These are phyloP conservation scores for Cromileptes altivelis DNA, from an alignment of 2,113 vertebrate genomes.

Conservation along the genomic window DNA sequence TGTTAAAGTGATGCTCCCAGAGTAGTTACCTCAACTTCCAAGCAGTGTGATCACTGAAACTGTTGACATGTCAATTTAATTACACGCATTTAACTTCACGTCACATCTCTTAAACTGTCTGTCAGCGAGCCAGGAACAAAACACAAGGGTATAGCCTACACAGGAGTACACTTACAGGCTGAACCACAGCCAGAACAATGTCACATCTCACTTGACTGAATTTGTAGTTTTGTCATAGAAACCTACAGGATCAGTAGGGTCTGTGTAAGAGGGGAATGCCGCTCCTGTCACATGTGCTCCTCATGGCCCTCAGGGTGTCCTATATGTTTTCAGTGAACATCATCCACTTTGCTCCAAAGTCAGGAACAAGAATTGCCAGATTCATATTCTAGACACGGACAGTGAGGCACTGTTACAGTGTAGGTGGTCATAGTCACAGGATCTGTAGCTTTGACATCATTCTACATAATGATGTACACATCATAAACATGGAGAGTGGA, in stretches of 20 bases:
- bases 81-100: background rate
- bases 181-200: background rate
- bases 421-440: conserved; percentile 9
- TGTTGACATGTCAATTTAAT: background rate
- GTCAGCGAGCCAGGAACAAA: background rate
- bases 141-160: background rate
- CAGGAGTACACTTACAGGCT: too few relatives aligned
- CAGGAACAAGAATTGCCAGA: background rate
- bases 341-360: background rate
- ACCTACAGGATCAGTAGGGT: background rate
- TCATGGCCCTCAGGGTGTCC: conserved; percentile 12
- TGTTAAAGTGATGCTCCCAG: background rate
- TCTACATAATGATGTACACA: background rate
- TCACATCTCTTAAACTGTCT: background rate
- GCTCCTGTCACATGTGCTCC: conserved; percentile 39
- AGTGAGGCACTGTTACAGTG: background rate
- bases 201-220: background rate
- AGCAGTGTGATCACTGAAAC: background rate
- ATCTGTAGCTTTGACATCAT: background rate
- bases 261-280: conserved; percentile 40
- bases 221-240: background rate
- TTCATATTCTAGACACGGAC: background rate
- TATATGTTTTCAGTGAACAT: background rate
- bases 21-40: background rate
- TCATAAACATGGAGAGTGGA: background rate